Evolutionary conservation across 2,113 vertebrate genomes (phyloP).

Genomic region (Cynocephalus volans): DNA sequence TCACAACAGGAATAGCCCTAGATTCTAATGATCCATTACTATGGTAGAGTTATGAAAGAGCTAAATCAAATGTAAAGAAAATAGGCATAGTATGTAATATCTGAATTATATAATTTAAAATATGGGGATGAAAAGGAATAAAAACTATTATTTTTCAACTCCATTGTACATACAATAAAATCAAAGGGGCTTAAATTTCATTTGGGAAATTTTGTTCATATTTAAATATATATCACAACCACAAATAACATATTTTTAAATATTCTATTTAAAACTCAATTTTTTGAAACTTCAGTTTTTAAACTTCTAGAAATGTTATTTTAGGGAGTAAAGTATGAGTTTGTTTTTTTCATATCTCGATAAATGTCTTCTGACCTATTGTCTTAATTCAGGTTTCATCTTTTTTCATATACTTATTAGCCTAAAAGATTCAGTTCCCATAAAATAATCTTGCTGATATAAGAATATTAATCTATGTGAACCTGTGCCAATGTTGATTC

Average conservation of each 20-base stretch:
- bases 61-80: neutral
- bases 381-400: neutral
- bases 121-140: neutral
- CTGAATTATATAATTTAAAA: slow-evolving; percentile 26
- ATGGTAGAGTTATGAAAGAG: neutral
- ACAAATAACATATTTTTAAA: neutral
- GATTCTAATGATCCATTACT: neutral
- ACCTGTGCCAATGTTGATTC: neutral
- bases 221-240: neutral
- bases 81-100: neutral
- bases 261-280: neutral
- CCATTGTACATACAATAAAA: neutral
- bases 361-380: neutral
- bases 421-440: neutral
- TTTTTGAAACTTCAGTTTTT: neutral
- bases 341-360: neutral
- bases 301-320: neutral
- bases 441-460: neutral
- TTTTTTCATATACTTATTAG: neutral
- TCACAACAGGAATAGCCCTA: neutral
- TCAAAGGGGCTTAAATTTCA: neutral
- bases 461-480: neutral
- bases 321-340: neutral
- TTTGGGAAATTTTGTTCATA: neutral
- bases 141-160: neutral